These are phyloP conservation scores for Parnassius glacialis DNA, from an alignment of 2,888 invertebrate genomes.

Conservation along the genomic window DNA sequence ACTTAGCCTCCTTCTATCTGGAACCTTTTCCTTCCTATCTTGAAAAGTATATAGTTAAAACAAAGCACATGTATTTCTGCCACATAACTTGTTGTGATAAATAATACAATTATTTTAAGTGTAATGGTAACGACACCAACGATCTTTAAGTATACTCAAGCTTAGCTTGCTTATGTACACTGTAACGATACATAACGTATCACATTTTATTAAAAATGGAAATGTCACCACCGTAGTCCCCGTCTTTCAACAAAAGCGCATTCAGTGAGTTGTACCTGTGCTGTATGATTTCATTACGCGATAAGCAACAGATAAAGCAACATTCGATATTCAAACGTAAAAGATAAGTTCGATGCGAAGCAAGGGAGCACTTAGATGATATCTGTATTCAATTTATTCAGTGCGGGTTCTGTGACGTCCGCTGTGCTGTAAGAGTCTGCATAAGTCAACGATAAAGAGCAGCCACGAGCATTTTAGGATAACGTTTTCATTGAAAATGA, in stretches of 20 bases:
- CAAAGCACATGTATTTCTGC: no score
- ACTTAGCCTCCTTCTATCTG: no score
- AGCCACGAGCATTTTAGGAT: constrained; percentile 6
- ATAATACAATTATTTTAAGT: no score
- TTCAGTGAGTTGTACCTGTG: constrained; percentile 16
- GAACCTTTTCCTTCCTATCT: no score
- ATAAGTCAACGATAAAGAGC: constrained; percentile 7
- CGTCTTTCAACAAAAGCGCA: constrained; percentile 5
- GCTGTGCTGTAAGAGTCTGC: constrained; percentile 10
- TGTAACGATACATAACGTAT: not conserved
- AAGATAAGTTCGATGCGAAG: constrained; percentile 28
- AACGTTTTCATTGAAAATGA: constrained; percentile 15
- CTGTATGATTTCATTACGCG: constrained; percentile 29
- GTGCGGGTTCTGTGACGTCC: constrained; percentile 17
- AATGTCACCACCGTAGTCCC: constrained; percentile 3
- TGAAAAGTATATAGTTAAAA: no score
- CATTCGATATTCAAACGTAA: constrained; percentile 32
- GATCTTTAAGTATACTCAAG: no score
- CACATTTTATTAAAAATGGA: constrained; percentile 9
- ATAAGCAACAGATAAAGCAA: constrained; percentile 33
- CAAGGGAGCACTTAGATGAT: constrained; percentile 30
- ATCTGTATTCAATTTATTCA: constrained; percentile 39
- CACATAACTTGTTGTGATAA: no score
- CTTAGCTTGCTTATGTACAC: no score
- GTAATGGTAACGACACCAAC: no score